These are phyloP conservation scores for Polymixis flavicincta DNA, from an alignment of 2,888 invertebrate species.

Conservation along the genomic window DNA sequence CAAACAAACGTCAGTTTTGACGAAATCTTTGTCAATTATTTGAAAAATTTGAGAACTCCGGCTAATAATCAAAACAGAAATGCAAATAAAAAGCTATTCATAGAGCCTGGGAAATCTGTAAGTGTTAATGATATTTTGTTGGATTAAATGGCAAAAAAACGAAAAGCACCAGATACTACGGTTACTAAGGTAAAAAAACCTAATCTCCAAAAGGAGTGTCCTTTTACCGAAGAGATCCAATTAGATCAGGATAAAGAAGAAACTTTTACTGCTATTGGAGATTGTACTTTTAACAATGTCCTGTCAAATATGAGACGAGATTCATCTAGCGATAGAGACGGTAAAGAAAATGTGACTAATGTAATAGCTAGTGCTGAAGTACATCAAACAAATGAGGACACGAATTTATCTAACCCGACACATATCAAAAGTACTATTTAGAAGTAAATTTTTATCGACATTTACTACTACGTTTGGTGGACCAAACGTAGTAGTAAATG, in stretches of 20 bases:
- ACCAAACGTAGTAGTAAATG: slow-evolving; percentile 4
- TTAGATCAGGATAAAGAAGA: background rate
- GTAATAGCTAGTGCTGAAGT: slow-evolving; percentile 1
- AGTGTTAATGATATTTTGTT: slow-evolving; percentile 5
- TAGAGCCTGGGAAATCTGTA: slow-evolving; percentile 15
- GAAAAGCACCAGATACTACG: background rate
- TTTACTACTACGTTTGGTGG: too few species aligned
- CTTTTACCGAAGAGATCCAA: background rate
- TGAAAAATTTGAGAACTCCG: too few species aligned
- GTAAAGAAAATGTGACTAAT: background rate
- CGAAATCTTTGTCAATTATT: too few species aligned
- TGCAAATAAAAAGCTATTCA: slow-evolving; percentile 3
- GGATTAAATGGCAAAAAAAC: background rate
- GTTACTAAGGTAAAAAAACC: background rate
- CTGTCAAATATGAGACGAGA: background rate
- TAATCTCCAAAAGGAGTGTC: background rate
- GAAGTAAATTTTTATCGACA: too few species aligned
- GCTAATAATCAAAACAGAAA: background rate
- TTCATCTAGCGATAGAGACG: background rate
- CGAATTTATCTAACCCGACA: background rate
- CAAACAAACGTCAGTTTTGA: background rate
- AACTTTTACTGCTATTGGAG: background rate
- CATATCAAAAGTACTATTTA: background rate
- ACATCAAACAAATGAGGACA: slow-evolving; percentile 1
- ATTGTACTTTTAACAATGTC: slow-evolving; percentile 5